Evolutionary conservation across 2,113 vertebrate genomes (phyloP).

Genomic region (Alethe diademata): DNA sequence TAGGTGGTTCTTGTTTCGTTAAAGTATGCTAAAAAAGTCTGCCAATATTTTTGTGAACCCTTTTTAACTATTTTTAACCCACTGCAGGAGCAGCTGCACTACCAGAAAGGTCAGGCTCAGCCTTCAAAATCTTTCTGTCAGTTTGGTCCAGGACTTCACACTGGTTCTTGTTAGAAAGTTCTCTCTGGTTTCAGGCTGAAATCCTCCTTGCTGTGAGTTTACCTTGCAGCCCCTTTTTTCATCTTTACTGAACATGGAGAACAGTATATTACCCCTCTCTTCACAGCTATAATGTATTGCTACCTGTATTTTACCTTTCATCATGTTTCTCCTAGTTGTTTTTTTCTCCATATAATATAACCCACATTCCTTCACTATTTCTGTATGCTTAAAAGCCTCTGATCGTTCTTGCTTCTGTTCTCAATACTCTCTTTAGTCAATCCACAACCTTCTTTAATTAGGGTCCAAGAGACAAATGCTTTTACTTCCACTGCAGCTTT

Average conservation of each 20-base stretch:
- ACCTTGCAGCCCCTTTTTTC: neutral
- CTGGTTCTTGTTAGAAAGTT: neutral
- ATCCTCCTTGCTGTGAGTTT: neutral
- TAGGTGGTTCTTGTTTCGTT: neutral
- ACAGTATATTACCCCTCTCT: neutral
- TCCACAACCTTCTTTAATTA: neutral
- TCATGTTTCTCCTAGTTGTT: neutral
- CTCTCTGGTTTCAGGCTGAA: neutral
- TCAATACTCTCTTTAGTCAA: neutral
- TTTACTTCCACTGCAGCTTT: neutral
- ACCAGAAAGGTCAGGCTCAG: neutral
- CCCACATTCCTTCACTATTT: neutral
- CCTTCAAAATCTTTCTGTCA: neutral
- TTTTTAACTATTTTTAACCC: neutral
- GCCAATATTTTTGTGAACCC: neutral
- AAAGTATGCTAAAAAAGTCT: neutral
- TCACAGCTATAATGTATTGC: neutral
- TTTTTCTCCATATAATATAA: neutral
- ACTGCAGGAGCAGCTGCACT: neutral
- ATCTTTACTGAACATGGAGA: neutral
- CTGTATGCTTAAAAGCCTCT: neutral
- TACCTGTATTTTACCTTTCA: neutral
- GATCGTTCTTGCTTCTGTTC: neutral
- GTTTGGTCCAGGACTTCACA: neutral
- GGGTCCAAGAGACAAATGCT: rapidly evolving